A percentile compares a stretch with the other conserved stretches of the same genome.
Evolutionary conservation across 2,113 vertebrate species (phyloP).

Genomic region (Clarias magur): DNA sequence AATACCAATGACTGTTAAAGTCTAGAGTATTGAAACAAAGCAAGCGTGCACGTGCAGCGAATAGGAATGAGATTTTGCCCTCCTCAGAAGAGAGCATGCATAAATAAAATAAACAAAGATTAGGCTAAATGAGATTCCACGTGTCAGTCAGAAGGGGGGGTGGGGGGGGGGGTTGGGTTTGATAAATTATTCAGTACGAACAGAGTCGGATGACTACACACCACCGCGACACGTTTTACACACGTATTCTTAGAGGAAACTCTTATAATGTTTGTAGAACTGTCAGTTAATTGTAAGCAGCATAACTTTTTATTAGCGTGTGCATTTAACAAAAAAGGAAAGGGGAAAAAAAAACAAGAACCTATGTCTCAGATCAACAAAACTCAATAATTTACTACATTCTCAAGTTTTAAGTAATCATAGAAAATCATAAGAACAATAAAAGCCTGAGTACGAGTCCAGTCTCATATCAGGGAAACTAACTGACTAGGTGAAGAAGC

Average conservation of each 20-base stretch:
- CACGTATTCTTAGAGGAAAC: constrained; percentile 73
- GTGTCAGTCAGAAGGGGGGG: constrained; percentile 70
- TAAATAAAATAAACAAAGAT: constrained; percentile 75
- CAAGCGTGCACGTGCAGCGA: neutral
- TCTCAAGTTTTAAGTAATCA: neutral
- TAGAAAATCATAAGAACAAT: neutral
- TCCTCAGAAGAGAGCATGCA: constrained; percentile 57
- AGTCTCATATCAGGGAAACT: neutral
- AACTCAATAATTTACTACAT: constrained; percentile 8
- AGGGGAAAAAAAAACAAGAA: constrained; percentile 34
- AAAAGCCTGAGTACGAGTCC: neutral
- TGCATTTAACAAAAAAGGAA: constrained; percentile 43
- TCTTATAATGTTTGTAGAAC: constrained; percentile 71
- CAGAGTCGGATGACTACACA: constrained; percentile 66
- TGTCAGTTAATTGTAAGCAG: constrained; percentile 71
- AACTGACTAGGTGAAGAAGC: neutral
- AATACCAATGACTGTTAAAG: neutral
- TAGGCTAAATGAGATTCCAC: constrained; percentile 78
- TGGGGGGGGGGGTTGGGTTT: no score
- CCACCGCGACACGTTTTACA: constrained; percentile 70
- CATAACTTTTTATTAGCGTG: constrained; percentile 67
- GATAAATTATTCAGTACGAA: constrained; percentile 78
- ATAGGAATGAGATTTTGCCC: constrained; percentile 42
- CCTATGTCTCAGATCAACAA: constrained; percentile 34
- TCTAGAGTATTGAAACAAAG: constrained; percentile 3